Evolutionary conservation across 2,113 vertebrate genomes (phyloP).

Genomic region (Panurus biarmicus): DNA sequence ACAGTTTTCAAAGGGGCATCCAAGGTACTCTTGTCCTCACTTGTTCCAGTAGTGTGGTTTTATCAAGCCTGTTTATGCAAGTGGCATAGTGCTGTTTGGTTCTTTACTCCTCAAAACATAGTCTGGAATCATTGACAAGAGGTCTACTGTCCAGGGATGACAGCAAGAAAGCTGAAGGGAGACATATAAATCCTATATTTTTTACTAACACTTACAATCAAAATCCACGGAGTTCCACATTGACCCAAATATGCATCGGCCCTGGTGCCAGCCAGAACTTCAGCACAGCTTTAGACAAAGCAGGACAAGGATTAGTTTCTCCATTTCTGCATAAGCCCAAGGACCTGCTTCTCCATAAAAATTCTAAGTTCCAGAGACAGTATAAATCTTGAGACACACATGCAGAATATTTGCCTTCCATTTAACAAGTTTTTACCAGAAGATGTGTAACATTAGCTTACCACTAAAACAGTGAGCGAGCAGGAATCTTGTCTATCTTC

Average conservation of each 20-base stretch:
- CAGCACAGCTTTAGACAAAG: not conserved
- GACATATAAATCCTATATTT: fast-evolving
- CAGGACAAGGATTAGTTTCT: too few species aligned
- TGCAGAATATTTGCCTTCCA: not conserved
- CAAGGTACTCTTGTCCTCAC: not conserved
- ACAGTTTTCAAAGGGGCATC: not conserved
- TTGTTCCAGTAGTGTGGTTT: not conserved
- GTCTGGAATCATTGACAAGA: not conserved
- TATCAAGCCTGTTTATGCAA: not conserved
- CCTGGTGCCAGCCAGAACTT: not conserved
- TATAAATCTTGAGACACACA: not conserved
- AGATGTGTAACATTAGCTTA: not conserved
- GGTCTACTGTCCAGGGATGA: not conserved
- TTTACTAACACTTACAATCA: not conserved
- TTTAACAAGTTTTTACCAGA: not conserved
- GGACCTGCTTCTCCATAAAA: not conserved
- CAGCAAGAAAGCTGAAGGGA: not conserved
- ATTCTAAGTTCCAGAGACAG: not conserved
- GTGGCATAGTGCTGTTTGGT: not conserved
- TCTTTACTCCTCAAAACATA: not conserved
- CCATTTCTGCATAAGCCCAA: not conserved
- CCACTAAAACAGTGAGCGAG: not conserved
- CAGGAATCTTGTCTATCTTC: not conserved
- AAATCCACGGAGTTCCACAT: not conserved
- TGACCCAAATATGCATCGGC: not conserved